Percentiles rank a stretch among this genome's conserved stretches.
phyloP scores from a whole-genome alignment of 2,888 invertebrate genomes.

The Agonopterix alstromeriana region DNA sequence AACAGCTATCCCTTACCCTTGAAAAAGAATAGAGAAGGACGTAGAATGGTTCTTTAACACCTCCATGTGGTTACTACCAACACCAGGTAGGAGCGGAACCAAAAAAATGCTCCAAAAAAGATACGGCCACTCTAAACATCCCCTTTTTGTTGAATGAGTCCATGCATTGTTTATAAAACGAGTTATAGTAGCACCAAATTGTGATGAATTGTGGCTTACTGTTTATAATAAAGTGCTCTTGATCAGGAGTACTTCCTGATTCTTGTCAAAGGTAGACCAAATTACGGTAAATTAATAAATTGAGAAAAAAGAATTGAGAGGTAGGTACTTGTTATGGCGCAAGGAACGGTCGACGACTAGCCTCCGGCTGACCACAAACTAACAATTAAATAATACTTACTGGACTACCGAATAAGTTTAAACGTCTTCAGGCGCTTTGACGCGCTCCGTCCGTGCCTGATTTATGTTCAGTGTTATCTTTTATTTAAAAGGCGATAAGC shows the following conservation, averaged over 20 bases:
- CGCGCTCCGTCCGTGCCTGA: constrained; percentile 53
- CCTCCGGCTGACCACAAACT: constrained; percentile 53
- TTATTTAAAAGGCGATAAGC: constrained; percentile 37
- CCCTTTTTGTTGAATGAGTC: constrained; percentile 47
- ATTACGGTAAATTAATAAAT: constrained; percentile 25
- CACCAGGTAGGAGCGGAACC: constrained; percentile 66
- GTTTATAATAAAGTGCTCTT: constrained; percentile 22
- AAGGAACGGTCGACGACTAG: constrained; percentile 23
- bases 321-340: constrained; percentile 18
- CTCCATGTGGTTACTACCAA: constrained; percentile 47
- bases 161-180: constrained; percentile 60
- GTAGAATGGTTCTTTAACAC: constrained; percentile 39
- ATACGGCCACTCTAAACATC: constrained; percentile 68
- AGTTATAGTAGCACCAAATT: constrained; percentile 50
- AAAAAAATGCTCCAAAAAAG: constrained; percentile 61
- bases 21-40: constrained; percentile 31
- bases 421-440: constrained; percentile 65
- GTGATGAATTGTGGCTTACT: constrained; percentile 52
- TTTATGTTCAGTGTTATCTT: constrained; percentile 39
- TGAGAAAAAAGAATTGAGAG: constrained; percentile 20
- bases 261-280: constrained; percentile 16
- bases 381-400: constrained; percentile 73
- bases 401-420: constrained; percentile 66
- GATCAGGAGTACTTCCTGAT: neutral
- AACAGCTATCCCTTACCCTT: constrained; percentile 32